Conservation (phyloP, 2,888 invertebrate genomes). For the Selenia dentaria region DNA sequence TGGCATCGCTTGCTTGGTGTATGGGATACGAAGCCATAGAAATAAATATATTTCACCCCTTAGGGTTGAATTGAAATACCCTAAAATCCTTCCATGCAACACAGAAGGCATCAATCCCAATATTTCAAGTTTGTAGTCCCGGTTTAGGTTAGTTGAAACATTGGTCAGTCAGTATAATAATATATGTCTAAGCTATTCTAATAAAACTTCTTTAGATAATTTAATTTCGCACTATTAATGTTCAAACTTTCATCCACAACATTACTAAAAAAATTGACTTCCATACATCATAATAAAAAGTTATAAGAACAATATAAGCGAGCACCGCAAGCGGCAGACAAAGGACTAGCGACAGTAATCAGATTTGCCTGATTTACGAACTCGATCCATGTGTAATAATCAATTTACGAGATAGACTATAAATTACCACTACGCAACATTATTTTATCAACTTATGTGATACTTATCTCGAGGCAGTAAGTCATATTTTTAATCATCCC, state of each 20-base stretch:
- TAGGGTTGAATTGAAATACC: too few relatives aligned
- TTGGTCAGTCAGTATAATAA: too few relatives aligned
- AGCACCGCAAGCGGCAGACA: constrained; percentile 35
- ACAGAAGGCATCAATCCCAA: too few relatives aligned
- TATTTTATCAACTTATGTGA: constrained; percentile 13
- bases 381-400: constrained; percentile 67
- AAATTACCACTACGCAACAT: constrained; percentile 57
- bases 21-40: too few relatives aligned
- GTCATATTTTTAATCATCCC: constrained; percentile 19
- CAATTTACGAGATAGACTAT: constrained; percentile 77
- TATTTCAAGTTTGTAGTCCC: too few relatives aligned
- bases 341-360: constrained; percentile 43
- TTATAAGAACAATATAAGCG: constrained; percentile 42
- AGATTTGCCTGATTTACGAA: constrained; percentile 70
- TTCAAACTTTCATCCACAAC: background rate
- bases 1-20: too few relatives aligned
- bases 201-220: too few relatives aligned
- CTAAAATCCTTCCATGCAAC: too few relatives aligned
- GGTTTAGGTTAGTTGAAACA: too few relatives aligned
- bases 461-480: constrained; percentile 12
- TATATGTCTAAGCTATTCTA: too few relatives aligned
- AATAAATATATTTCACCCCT: too few relatives aligned
- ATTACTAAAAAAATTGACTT: constrained; percentile 29
- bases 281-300: constrained; percentile 33
- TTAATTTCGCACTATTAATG: too few relatives aligned